Base-by-base conservation (phyloP, 2,888 invertebrate genomes). In the Leucoma salicis region DNA sequence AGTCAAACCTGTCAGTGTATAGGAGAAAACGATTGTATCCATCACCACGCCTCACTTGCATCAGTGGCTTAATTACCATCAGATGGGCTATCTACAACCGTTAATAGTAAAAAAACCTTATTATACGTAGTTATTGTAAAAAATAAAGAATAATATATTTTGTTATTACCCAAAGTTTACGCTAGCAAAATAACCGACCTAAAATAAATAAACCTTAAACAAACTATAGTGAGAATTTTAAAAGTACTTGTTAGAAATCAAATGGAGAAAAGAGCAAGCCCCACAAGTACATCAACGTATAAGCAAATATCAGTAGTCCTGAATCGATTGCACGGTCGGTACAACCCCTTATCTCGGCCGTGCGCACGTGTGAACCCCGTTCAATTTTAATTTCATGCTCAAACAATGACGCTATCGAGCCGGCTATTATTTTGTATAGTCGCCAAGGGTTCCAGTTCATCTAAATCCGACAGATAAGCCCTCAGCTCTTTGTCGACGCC, bases 311-410 rank as follows among this genome's bases (percentile, higher is more conserved):
- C 67, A 68, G 66, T 72, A 76, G 67, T 77, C 67, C 70, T 82
- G 79, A 82, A 81, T 74, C 78, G 69, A 70, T 68, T 73, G 78
- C 69, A 71, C 70, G 71, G 61, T 59, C 65, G 66, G 67, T 68
- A 69, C 72, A 74, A 78, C 82, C 87, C 86, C 87, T 88, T 88
- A 88, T 89, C 88, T 82, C 70, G 59, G 70, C 78, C 46, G 70
- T 78, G 84, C 84, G 88, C 88, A 89, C 88, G 88, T 89, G 88
- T 88, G 88, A 89, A 88, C 82, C 79, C 79, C 81, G 84, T 80
- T 86, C 87, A 86, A 87, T 88, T 89, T 89, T 89, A 89, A 89
- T 89, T 89, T 89, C 88, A 89, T 89, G 88, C 88, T 87, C 87
- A 89, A 89, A 88, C 88, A 89, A 89, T 89, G 87, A 79, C 83